These are phyloP conservation scores for Tringa solitaria DNA, from an alignment of 2,113 vertebrate species.

Conservation along the genomic window DNA sequence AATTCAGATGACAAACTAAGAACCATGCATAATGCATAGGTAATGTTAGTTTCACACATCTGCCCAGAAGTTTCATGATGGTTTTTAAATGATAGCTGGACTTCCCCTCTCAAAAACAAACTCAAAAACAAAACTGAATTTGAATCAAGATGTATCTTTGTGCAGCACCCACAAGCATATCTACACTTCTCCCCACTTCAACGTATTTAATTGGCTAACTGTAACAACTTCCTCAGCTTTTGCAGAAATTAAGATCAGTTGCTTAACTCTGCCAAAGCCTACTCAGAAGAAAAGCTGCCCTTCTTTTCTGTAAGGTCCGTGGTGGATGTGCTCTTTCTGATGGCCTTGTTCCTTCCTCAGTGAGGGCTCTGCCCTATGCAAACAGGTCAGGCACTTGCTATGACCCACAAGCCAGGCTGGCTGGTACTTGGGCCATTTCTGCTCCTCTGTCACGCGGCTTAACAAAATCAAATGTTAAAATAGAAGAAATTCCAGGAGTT, in stretches of 20 bases:
- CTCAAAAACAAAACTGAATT: background rate
- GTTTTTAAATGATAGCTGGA: background rate
- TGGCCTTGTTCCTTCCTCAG: background rate
- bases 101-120: background rate
- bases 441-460: background rate
- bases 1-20: background rate
- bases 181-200: background rate
- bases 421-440: background rate
- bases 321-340: background rate
- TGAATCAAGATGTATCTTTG: background rate
- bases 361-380: background rate
- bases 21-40: background rate
- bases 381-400: background rate
- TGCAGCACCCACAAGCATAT: background rate
- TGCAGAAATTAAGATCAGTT: background rate
- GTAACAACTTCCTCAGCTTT: background rate
- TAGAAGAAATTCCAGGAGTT: background rate
- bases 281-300: background rate
- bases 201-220: background rate
- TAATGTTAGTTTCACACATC: background rate
- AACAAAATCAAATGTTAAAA: background rate
- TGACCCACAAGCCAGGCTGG: background rate
- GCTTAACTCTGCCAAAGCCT: background rate
- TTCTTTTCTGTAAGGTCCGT: background rate
- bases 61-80: background rate